Evolutionary conservation across 1,140 invertebrate genomes (phyloP).

Genomic region (Daktulosphaira vitifoliae): DNA sequence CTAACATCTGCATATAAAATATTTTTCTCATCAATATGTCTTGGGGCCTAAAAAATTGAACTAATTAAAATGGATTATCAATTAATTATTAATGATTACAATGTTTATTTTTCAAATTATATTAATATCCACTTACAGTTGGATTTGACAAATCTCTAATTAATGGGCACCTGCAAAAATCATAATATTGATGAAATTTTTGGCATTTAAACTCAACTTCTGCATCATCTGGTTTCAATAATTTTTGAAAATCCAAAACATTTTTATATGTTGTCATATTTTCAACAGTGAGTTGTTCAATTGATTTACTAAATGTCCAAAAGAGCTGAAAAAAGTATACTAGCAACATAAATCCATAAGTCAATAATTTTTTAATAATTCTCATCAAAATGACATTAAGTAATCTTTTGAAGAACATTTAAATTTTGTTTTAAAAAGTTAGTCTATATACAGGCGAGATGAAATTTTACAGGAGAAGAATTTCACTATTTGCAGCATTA

Average conservation of each 20-base stretch:
- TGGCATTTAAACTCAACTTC: constrained; percentile 13
- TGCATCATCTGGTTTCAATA: constrained; percentile 1
- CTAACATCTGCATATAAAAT: constrained; percentile 1
- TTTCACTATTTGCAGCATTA: too few species aligned
- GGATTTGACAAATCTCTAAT: background rate
- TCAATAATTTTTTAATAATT: background rate
- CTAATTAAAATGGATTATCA: background rate
- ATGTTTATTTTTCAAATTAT: too few species aligned
- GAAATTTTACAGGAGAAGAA: too few species aligned
- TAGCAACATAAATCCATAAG: background rate
- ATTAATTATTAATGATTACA: background rate
- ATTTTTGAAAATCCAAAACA: constrained; percentile 18
- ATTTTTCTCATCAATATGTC: background rate
- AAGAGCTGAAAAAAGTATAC: constrained; percentile 2
- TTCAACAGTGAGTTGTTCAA: background rate
- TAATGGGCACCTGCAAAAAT: constrained; percentile 6
- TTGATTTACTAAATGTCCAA: constrained; percentile 13
- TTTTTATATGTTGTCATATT: background rate
- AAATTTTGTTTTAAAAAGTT: too few species aligned
- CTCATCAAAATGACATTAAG: too few species aligned
- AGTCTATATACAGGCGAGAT: too few species aligned
- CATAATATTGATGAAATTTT: constrained; percentile 1
- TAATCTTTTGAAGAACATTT: too few species aligned
- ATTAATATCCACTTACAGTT: background rate
- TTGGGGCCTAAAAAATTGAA: background rate